Evolutionary conservation across 2,888 invertebrate genomes (phyloP).

Genomic region (Ametastegia equiseti): DNA sequence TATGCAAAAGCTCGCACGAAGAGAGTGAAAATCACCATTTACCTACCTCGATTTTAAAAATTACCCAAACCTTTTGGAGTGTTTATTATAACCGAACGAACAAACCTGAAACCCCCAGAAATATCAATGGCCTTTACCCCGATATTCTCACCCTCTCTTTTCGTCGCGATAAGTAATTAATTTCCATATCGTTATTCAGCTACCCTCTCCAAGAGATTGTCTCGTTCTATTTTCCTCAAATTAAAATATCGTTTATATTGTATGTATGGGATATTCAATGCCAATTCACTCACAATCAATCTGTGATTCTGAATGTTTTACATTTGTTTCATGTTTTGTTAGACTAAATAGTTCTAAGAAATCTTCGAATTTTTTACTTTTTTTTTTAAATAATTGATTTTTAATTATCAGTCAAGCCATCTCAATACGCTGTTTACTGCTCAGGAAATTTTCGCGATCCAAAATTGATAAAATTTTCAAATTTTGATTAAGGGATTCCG

Average conservation of each 20-base stretch:
- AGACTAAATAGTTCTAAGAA: too few species aligned
- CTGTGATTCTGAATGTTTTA: too few species aligned
- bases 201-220: not conserved
- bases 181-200: conserved; percentile 1
- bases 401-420: too few species aligned
- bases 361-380: too few species aligned
- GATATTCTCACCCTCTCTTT: not conserved
- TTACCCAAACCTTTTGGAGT: not conserved
- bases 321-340: too few species aligned
- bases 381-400: too few species aligned
- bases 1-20: conserved; percentile 1
- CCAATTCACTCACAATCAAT: not conserved
- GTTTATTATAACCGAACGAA: not conserved
- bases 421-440: too few species aligned
- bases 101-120: not conserved
- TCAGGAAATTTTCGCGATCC: too few species aligned
- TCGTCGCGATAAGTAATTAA: conserved; percentile 20
- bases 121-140: not conserved
- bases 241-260: not conserved
- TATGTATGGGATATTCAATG: not conserved
- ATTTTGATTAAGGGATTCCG: too few species aligned
- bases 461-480: too few species aligned
- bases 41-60: conserved; percentile 18
- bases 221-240: not conserved
- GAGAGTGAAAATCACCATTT: conserved; percentile 15